Percentiles rank a stretch among this genome's conserved stretches.
Evolutionary conservation across 1,140 invertebrate genomes (phyloP).

Genomic region (Rhizoglyphus robini): DNA sequence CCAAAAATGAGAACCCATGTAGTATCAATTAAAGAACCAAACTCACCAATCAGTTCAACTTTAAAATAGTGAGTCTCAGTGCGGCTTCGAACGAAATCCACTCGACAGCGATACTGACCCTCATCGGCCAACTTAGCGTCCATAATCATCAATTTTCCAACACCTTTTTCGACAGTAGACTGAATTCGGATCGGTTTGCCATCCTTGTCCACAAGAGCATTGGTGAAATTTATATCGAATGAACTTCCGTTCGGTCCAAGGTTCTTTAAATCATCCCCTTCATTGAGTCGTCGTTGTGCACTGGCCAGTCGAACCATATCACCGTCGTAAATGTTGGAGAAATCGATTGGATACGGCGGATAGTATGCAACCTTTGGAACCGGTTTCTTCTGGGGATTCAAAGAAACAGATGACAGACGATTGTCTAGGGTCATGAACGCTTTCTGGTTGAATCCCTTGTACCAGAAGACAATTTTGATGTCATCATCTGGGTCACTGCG

Average conservation of each 20-base stretch:
- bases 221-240: background rate
- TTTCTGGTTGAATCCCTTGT: background rate
- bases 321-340: no score
- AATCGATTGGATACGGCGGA: no score
- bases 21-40: background rate
- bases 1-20: background rate
- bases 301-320: no score
- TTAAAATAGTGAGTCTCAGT: background rate
- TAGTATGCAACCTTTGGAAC: background rate
- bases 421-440: background rate
- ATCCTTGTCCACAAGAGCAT: background rate
- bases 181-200: background rate
- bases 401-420: background rate
- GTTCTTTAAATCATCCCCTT: background rate
- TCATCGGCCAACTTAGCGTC: background rate
- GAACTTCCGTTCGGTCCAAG: background rate
- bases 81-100: background rate
- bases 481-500: no score
- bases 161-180: background rate
- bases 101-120: background rate
- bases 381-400: background rate
- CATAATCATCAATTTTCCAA: background rate
- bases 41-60: background rate
- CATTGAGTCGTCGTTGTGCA: background rate
- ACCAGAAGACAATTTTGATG: no score